These are phyloP conservation scores for Forpus xanthops DNA, from an alignment of 2,797 vertebrate genomes.

Conservation along the genomic window DNA sequence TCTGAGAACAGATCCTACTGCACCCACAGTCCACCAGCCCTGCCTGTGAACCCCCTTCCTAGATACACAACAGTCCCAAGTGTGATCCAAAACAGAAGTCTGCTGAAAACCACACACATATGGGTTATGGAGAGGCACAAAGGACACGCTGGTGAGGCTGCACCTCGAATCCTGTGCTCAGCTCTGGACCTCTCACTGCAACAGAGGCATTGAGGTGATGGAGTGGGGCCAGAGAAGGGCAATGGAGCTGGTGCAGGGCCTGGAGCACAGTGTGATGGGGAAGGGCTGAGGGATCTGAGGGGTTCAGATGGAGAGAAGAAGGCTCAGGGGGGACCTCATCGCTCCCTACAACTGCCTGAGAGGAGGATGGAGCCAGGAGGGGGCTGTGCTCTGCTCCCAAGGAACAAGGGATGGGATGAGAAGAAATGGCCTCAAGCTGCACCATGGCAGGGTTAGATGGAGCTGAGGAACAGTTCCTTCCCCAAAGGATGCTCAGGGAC, in stretches of 20 bases:
- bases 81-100: background rate
- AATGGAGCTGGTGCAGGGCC: background rate
- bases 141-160: background rate
- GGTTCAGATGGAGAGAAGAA: background rate
- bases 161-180: background rate
- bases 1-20: background rate
- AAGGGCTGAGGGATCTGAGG: background rate
- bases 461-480: too few relatives aligned
- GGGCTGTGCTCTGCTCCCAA: too few relatives aligned
- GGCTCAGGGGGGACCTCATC: too few relatives aligned
- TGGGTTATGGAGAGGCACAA: background rate
- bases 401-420: too few relatives aligned
- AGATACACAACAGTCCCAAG: background rate
- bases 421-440: too few relatives aligned
- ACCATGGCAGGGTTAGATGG: too few relatives aligned
- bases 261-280: background rate
- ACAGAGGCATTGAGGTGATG: background rate
- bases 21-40: too few relatives aligned
- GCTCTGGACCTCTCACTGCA: background rate
- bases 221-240: background rate
- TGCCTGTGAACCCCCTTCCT: background rate
- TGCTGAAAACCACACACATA: rapidly evolving
- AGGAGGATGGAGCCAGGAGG: too few relatives aligned
- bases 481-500: too few relatives aligned
- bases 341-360: too few relatives aligned